Conservation (phyloP, 2,888 invertebrate species). For the Agrochola litura region DNA sequence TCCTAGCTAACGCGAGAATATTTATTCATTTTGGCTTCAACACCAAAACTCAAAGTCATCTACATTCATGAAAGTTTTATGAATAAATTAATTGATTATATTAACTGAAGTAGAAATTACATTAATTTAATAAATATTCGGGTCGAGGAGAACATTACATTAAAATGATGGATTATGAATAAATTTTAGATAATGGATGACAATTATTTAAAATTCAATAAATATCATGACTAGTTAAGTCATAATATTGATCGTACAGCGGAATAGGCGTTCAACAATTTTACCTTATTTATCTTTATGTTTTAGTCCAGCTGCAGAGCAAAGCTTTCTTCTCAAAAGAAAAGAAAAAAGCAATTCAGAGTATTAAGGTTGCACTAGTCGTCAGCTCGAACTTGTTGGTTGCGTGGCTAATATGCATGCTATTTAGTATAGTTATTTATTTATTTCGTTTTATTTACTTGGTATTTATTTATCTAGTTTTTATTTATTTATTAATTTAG, state of each 20-base stretch:
- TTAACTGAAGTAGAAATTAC: conserved; percentile 19
- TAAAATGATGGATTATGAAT: conserved; percentile 24
- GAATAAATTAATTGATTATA: conserved; percentile 47
- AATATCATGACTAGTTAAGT: neutral
- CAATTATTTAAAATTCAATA: conserved; percentile 17
- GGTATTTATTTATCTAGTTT: too few relatives aligned
- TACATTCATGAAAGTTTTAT: conserved; percentile 41
- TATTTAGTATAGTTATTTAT: too few relatives aligned
- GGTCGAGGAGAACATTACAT: neutral
- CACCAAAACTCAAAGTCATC: conserved; percentile 26
- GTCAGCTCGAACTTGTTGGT: too few relatives aligned
- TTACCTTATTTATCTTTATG: too few relatives aligned
- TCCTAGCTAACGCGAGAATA: neutral
- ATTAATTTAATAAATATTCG: conserved; percentile 37
- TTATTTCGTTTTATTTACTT: too few relatives aligned
- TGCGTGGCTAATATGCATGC: too few relatives aligned
- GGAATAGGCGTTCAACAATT: neutral
- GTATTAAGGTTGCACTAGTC: too few relatives aligned
- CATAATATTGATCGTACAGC: neutral
- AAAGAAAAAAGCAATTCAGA: neutral
- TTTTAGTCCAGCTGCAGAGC: neutral
- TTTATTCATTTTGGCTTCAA: conserved; percentile 20
- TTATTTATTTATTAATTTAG: too few relatives aligned
- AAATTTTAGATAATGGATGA: conserved; percentile 6
- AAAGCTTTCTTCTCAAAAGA: neutral